Evolutionary conservation across 2,797 vertebrate species (phyloP), one percentile per base, ranked within the genome.

Genomic region (Anas capensis): DNA sequence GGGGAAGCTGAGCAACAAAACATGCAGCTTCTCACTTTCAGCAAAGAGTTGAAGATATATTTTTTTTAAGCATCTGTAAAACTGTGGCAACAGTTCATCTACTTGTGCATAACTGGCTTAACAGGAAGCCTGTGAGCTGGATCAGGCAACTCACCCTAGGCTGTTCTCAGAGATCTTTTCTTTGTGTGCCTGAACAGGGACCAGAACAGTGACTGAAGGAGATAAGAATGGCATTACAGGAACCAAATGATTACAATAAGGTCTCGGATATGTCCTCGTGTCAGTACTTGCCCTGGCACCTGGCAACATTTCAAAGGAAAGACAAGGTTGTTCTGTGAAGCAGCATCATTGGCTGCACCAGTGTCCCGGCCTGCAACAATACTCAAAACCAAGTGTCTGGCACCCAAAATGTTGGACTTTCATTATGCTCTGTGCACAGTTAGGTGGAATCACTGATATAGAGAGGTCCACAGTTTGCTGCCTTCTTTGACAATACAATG

Each of bases 71-170:
- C 7, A 42, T 53, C 34, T 78, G 23, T 64, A 58, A 95, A 75
- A 14, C 18, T 69, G 36, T 69, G 40, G 80, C 57, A 83, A 71
- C 8, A n/a, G n/a, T 76, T 77, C 3, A 54, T 68, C 33, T 77
- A 4, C 6, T 82, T 71, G 6, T 60, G 65, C 40, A 8, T 34
- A 10, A 0, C 0, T 18, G 11, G 20, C 12, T 77, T 82, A 23
- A 89, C 64, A 58, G 56, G n/a, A 91, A n/a, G 8, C 27, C 46
- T 87, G 20, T 75, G 57, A 60, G 40, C 33, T 76, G 38, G 7
- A 86, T 86, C 33, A 68, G 54, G 8, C 44, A 69, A 61, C 40
- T 92, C 49, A 60, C 8, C 34, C 10, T 16, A 38, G 18, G 18
- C 38, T 62, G 0, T 66, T 92, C 48, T 54, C 64, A 68, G 44